Percentiles rank a stretch among this genome's conserved stretches.
These are phyloP conservation scores for Stercorarius parasiticus DNA, from an alignment of 2,113 vertebrate species.

Conservation along the genomic window DNA sequence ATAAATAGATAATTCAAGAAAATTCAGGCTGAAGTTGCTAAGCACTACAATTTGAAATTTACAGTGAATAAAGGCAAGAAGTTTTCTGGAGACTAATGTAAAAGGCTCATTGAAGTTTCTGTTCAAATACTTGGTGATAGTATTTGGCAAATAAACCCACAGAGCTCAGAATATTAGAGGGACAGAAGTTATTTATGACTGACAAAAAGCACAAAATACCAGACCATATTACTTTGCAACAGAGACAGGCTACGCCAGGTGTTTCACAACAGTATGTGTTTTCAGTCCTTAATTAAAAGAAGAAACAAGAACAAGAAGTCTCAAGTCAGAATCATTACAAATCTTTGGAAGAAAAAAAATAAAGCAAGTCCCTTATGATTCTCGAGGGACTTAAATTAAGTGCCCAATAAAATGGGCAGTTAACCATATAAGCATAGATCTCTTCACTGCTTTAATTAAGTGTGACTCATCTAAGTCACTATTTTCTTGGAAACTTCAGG, in stretches of 20 bases:
- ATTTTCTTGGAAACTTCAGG: neutral
- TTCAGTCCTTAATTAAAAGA: constrained; percentile 26
- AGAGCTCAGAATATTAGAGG: neutral
- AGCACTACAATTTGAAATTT: neutral
- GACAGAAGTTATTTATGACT: neutral
- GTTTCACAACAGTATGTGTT: neutral
- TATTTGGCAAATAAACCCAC: neutral
- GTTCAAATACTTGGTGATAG: neutral
- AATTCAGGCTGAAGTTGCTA: neutral
- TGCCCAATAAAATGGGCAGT: neutral
- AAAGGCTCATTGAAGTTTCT: neutral
- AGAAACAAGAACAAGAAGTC: neutral
- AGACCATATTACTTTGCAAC: neutral
- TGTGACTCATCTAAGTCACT: constrained; percentile 2
- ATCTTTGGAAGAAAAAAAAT: neutral
- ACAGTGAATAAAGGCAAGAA: neutral
- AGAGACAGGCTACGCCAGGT: neutral
- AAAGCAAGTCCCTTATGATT: constrained; percentile 3
- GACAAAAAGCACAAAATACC: neutral
- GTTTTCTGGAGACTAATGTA: neutral
- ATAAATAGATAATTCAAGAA: neutral
- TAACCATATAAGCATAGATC: constrained; percentile 37
- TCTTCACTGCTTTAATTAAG: constrained; percentile 35
- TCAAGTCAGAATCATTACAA: neutral
- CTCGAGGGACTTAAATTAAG: constrained; percentile 33